These are phyloP conservation scores for Drosophila littoralis DNA, from an alignment of 1,140 invertebrate genomes.

Conservation along the genomic window DNA sequence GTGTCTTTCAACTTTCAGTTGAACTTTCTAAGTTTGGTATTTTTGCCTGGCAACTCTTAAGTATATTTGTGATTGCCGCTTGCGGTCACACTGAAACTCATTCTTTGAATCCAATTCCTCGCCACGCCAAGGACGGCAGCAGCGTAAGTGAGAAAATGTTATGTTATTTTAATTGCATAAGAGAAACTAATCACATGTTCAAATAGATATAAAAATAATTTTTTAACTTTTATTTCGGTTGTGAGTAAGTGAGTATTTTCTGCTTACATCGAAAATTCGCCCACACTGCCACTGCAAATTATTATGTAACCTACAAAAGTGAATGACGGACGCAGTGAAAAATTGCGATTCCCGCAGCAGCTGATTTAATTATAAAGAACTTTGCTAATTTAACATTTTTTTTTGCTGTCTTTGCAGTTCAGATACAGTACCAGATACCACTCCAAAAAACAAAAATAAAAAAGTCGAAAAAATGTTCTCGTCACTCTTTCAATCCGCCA, in stretches of 20 bases:
- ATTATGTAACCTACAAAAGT: constrained; percentile 75
- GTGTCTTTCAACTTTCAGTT: background rate
- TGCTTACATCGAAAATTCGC: background rate
- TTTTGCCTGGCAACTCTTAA: background rate
- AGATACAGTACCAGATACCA: constrained; percentile 15
- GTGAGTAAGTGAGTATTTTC: background rate
- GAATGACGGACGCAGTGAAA: constrained; percentile 19
- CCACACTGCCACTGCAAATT: constrained; percentile 36
- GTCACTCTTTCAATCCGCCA: constrained; percentile 89
- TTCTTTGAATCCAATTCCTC: constrained; percentile 44
- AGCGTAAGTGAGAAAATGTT: constrained; percentile 37
- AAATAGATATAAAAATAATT: background rate
- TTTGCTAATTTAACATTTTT: constrained; percentile 35
- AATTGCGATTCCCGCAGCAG: constrained; percentile 39
- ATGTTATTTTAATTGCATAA: constrained; percentile 46
- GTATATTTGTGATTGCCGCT: constrained; percentile 1
- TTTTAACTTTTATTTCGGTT: background rate
- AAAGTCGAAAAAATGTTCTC: constrained; percentile 87
- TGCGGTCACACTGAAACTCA: constrained; percentile 37
- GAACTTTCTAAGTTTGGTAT: background rate
- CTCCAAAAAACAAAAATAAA: background rate
- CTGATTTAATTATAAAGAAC: constrained; percentile 68
- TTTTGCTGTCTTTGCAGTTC: constrained; percentile 34
- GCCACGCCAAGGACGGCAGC: constrained; percentile 31
- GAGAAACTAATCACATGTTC: constrained; percentile 46